Base-by-base conservation (phyloP, 2,797 vertebrate genomes). In the Sebastes ruberrimus region DNA sequence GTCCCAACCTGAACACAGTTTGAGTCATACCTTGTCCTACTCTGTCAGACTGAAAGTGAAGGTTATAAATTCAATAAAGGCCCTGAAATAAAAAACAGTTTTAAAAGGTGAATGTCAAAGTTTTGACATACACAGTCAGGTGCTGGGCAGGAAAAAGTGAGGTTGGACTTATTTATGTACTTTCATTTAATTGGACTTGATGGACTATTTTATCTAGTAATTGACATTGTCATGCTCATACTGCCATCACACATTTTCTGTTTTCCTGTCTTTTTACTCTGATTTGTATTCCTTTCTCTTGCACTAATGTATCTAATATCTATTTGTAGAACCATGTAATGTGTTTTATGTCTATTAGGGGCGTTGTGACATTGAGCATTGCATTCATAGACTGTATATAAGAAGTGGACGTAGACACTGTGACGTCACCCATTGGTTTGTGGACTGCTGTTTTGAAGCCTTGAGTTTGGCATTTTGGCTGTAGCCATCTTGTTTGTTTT, bases 91-190 rank as follows among this genome's bases (percentile, higher is more conserved):
- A 75, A 75, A 79, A 70, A 33, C 3, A 1, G 20, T 49, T 61
- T 67, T 22, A 74, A 91, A 88, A 93, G 90, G 83, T 72, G 10
- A 83, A 94, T 86, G 92, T 88, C 89, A 94, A 93, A 95, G 85
- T 84, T 94, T 81, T 57, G 49, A 90, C 86, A 93, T 86, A 92
- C 7, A 90, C 13, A 92, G 18, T 22, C 13, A 63, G 30, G 55
- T 23, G 38, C 22, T 30, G n/a, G 94, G 90, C 79, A 94, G 92
- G 94, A 94, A 94, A 95, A 87, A 96, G 91, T 93, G 23, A 67
- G 59, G 70, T 35, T 66, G 20, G 23, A 53, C n/a, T 64, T 33
- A 35, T 46, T 55, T 10, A 16, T 72, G 57, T 20, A 10, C 49
- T 68, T 81, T 38, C 18, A 32, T 76, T 52, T 61, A 7, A 53